Evolutionary conservation across 2,888 invertebrate genomes (phyloP).

Genomic region (Dicyrtoma fusca): DNA sequence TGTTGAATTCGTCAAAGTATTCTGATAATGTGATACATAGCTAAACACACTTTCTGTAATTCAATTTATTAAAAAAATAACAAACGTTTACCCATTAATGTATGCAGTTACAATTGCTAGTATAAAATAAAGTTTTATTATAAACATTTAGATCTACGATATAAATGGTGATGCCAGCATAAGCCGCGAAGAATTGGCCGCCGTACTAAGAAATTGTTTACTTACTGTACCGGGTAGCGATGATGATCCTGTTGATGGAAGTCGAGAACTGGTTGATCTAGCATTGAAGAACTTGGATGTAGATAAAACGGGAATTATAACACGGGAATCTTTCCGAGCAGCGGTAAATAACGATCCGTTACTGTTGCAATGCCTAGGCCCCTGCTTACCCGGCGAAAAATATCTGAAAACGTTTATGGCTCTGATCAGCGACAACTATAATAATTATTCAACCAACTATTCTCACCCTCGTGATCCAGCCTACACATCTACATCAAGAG

Average conservation of each 20-base stretch:
- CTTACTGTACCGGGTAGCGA: background rate
- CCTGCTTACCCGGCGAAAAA: conserved; percentile 6
- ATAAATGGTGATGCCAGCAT: conserved; percentile 19
- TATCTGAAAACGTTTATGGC: conserved; percentile 20
- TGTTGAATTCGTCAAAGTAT: too few relatives aligned
- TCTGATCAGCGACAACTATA: conserved; percentile 15
- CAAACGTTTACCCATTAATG: too few relatives aligned
- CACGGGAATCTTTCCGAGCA: background rate
- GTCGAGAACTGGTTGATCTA: conserved; percentile 6
- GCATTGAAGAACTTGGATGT: conserved; percentile 12
- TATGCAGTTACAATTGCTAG: too few relatives aligned
- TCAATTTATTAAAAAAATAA: too few relatives aligned
- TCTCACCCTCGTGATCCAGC: conserved; percentile 8
- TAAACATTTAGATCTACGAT: too few relatives aligned
- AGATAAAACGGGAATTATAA: conserved; percentile 19
- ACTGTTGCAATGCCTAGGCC: conserved; percentile 13
- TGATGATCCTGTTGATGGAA: background rate
- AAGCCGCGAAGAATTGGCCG: conserved; percentile 5
- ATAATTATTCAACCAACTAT: background rate
- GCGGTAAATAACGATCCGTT: background rate
- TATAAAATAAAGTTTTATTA: too few relatives aligned
- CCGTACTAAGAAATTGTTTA: background rate
- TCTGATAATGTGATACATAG: too few relatives aligned
- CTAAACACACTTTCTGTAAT: too few relatives aligned
- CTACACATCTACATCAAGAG: too few relatives aligned